Conservation (phyloP, 2,797 vertebrate species). For the Geotrypetes seraphini region DNA sequence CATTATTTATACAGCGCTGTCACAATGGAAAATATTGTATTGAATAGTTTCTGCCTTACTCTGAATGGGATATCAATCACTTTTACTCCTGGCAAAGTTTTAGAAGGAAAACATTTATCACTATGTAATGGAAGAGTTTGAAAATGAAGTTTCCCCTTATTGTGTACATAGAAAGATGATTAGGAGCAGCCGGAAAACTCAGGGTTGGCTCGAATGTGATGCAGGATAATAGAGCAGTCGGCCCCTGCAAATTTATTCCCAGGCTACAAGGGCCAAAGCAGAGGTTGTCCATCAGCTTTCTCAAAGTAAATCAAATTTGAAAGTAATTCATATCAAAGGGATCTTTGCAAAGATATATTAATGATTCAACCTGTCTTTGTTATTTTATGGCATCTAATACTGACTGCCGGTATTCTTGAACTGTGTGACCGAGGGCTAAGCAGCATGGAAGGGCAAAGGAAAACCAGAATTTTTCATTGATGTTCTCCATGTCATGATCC, state of each 20-base stretch:
- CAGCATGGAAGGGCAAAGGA: no score
- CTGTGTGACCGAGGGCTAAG: no score
- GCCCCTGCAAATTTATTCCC: neutral
- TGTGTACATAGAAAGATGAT: slow-evolving; percentile 19
- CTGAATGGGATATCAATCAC: slow-evolving; percentile 47
- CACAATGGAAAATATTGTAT: slow-evolving; percentile 27
- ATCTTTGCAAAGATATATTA: no score
- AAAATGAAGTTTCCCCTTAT: slow-evolving; percentile 29
- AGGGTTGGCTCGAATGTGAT: slow-evolving; percentile 9
- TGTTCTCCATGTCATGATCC: no score
- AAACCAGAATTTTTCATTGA: no score
- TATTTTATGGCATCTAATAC: no score
- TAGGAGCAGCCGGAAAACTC: no score
- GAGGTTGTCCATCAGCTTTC: no score
- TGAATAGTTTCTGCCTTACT: slow-evolving; percentile 30
- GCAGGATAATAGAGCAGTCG: neutral
- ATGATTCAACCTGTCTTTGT: no score
- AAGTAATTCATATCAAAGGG: no score
- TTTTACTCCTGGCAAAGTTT: slow-evolving; percentile 34
- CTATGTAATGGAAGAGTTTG: slow-evolving; percentile 33
- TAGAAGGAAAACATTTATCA: slow-evolving; percentile 42
- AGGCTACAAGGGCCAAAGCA: neutral
- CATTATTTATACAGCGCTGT: slow-evolving; percentile 34
- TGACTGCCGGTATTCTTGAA: no score
- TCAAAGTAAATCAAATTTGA: no score